phyloP scores from a whole-genome alignment of 2,797 vertebrate species.

The Rachycentron canadum region DNA sequence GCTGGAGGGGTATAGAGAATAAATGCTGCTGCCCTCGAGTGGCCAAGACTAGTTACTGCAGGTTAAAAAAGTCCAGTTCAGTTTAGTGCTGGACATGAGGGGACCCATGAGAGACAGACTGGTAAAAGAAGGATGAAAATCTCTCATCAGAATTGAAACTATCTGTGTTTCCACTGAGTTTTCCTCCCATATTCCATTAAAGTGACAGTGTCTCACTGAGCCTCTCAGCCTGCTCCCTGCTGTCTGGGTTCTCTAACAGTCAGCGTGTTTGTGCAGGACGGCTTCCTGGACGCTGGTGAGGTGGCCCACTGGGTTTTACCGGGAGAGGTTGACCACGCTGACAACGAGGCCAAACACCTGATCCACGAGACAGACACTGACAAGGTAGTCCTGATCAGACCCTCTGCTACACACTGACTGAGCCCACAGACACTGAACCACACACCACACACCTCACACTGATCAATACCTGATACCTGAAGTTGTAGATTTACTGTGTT shows the following conservation, averaged over 20 bases:
- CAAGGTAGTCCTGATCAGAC: constrained; percentile 79
- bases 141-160: too few relatives aligned
- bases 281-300: constrained; percentile 86
- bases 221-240: too few relatives aligned
- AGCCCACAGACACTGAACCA: neutral
- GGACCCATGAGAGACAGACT: too few relatives aligned
- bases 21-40: neutral
- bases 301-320: constrained; percentile 91
- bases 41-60: neutral
- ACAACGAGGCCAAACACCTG: constrained; percentile 91
- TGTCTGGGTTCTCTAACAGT: neutral
- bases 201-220: too few relatives aligned
- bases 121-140: too few relatives aligned
- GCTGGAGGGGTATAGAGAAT: neutral
- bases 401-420: neutral
- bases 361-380: constrained; percentile 89
- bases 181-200: too few relatives aligned
- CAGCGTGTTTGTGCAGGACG: constrained; percentile 78
- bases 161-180: too few relatives aligned
- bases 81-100: too few relatives aligned
- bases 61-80: neutral
- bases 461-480: neutral
- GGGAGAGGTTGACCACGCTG: constrained; percentile 89
- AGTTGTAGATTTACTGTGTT: neutral
- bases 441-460: neutral